Evolutionary conservation across 1,140 invertebrate species (phyloP).

Genomic region (Drosophila nigrodunni): DNA sequence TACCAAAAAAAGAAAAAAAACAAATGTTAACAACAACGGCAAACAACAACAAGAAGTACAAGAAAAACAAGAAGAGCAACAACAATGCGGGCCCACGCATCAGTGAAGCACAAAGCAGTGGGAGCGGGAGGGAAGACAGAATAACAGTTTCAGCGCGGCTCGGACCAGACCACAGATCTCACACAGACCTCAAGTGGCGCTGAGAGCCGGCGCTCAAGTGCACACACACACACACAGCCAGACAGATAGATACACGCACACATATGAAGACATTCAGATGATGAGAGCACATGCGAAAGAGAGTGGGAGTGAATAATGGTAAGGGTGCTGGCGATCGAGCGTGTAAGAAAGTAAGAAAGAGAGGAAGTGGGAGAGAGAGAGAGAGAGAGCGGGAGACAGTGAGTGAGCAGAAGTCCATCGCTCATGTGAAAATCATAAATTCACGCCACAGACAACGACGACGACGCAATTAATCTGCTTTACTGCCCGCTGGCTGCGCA

Average conservation of each 20-base stretch:
- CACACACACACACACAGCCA: background rate
- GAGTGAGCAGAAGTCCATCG: conserved; percentile 42
- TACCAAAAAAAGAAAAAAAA: conserved; percentile 46
- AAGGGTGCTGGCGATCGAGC: background rate
- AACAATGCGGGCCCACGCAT: conserved; percentile 70
- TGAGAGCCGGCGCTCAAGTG: conserved; percentile 48
- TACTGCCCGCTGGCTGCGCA: conserved; percentile 23
- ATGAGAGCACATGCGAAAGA: background rate
- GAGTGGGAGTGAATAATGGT: conserved; percentile 19
- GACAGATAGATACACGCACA: background rate
- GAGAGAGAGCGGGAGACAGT: conserved; percentile 1
- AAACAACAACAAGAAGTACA: conserved; percentile 36
- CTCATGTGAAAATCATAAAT: conserved; percentile 76
- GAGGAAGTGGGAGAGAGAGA: background rate
- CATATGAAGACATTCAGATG: background rate
- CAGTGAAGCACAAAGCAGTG: conserved; percentile 12
- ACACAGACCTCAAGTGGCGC: conserved; percentile 64
- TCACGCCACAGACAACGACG: conserved; percentile 52
- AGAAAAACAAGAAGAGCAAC: conserved; percentile 14
- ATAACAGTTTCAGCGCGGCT: conserved; percentile 24
- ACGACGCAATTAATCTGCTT: conserved; percentile 70
- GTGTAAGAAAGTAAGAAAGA: too few species aligned
- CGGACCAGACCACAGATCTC: background rate
- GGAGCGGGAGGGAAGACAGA: conserved; percentile 8
- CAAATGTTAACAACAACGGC: conserved; percentile 51